These are phyloP conservation scores for Tyrannus savana DNA, from an alignment of 2,113 vertebrate species.

Conservation along the genomic window DNA sequence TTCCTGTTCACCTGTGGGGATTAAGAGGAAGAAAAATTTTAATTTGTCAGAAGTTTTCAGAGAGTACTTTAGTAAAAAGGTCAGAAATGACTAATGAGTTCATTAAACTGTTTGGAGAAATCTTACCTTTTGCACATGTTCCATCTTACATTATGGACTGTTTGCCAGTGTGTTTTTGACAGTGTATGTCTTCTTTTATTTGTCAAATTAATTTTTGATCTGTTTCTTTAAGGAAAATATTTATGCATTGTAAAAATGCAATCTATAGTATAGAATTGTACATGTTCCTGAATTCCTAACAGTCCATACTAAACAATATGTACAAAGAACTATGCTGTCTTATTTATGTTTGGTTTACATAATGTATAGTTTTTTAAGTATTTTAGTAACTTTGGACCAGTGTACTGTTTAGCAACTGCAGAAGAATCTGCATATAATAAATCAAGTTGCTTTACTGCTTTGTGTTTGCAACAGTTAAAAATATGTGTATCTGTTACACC, in stretches of 20 bases:
- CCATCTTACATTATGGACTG: slow-evolving; percentile 66
- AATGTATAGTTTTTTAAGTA: slow-evolving; percentile 92
- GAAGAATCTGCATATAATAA: slow-evolving; percentile 86
- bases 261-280: slow-evolving; percentile 76
- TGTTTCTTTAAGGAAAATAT: slow-evolving; percentile 73
- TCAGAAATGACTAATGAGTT: slow-evolving; percentile 37
- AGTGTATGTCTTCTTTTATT: slow-evolving; percentile 58
- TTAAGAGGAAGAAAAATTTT: slow-evolving; percentile 2
- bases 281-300: slow-evolving; percentile 75
- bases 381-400: slow-evolving; percentile 91
- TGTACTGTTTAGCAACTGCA: slow-evolving; percentile 87
- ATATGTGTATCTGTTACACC: neutral
- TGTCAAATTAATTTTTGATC: slow-evolving; percentile 72
- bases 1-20: slow-evolving; percentile 48
- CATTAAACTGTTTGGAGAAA: slow-evolving; percentile 57
- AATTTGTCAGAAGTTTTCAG: slow-evolving; percentile 56
- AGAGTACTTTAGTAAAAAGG: slow-evolving; percentile 52
- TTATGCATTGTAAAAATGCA: slow-evolving; percentile 79
- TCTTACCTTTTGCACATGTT: slow-evolving; percentile 73
- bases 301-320: slow-evolving; percentile 79
- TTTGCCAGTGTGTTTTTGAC: slow-evolving; percentile 66
- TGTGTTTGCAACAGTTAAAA: slow-evolving; percentile 68
- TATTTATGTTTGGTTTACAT: slow-evolving; percentile 96
- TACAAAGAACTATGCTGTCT: slow-evolving; percentile 81
- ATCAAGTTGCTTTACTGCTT: slow-evolving; percentile 76